Conservation (phyloP, 2,797 vertebrate genomes). For the Pseudochromis fuscus region DNA sequence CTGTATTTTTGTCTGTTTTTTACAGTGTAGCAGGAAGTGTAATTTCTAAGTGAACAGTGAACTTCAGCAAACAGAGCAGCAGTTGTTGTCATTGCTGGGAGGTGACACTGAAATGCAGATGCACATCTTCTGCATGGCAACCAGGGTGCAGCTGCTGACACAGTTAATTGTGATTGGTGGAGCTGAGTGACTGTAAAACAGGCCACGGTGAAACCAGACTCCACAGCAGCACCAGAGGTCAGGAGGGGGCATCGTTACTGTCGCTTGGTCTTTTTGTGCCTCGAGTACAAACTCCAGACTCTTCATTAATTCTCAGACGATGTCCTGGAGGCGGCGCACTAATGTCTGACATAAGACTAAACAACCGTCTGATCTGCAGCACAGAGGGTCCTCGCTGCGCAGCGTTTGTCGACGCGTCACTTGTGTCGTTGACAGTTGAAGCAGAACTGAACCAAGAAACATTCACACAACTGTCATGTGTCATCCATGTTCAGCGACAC, state of each 20-base stretch:
- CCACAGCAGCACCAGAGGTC: slow-evolving; percentile 41
- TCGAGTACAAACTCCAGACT: background rate
- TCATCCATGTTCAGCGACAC: slow-evolving; percentile 17
- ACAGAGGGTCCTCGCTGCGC: background rate
- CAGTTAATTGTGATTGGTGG: slow-evolving; percentile 59
- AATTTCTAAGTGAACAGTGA: background rate
- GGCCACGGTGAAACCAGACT: slow-evolving; percentile 38
- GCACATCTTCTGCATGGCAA: slow-evolving; percentile 52
- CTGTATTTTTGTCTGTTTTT: background rate
- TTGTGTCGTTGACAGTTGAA: background rate
- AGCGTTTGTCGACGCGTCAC: too few relatives aligned
- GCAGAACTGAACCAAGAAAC: slow-evolving; percentile 1
- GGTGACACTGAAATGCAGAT: slow-evolving; percentile 16
- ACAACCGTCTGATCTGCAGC: background rate
- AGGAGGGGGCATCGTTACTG: slow-evolving; percentile 24
- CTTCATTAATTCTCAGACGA: slow-evolving; percentile 17
- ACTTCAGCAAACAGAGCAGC: background rate
- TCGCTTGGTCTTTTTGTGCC: slow-evolving; percentile 1
- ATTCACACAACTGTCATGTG: slow-evolving; percentile 1
- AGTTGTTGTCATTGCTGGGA: background rate
- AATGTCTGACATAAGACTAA: slow-evolving; percentile 8
- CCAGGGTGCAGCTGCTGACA: slow-evolving; percentile 59
- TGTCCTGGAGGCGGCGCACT: background rate
- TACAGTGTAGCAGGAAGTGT: background rate
- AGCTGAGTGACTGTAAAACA: slow-evolving; percentile 43